Base-by-base conservation (phyloP, 2,888 invertebrate species). In the Anticlea derivata region DNA sequence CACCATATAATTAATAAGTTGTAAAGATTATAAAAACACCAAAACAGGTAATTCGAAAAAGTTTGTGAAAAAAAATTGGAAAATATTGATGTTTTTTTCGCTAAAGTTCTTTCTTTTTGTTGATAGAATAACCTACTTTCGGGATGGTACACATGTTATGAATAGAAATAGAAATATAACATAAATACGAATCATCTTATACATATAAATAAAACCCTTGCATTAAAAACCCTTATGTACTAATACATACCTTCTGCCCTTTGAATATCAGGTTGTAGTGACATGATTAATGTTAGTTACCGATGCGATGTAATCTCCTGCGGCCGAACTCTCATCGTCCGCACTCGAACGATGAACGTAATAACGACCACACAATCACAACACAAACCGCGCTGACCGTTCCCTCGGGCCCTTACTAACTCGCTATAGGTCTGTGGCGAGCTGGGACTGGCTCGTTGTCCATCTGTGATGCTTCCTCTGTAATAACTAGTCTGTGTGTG, bases 281-380 rank as follows among this genome's bases (percentile, higher is more conserved):
- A 20, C 12, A 26, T 34, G 26, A 26, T n/a, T 43, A 17, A 26
- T 43, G 33, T n/a, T n/a, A 43, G 43, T 43, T 43, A 43, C 33
- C 17, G 43, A 26, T 26, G n/a, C n/a, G n/a, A n/a, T 17, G 17
- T 26, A 33, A 43, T 43, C 24, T 43, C 27, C 39, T 11, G 29
- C 39, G 29, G 20, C 34, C 17, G 23, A 5, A 7, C 1, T 7
- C 6, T 2, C 12, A 1, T 11, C 30, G 26, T 11, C 31, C 33
- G 33, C 40, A 12, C 11, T 30, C 22, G 0, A 11, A 22, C 40
- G 29, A 3, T 11, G 17, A 4, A 20, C 29, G 29, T 31, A 12
- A 43, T 24, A 33, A 41, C 23, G 12, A 30, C n/a, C 8, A 41
- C 22, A 31, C 17, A 12, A 30, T 31, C 11, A n/a, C n/a, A n/a